Evolutionary conservation across 2,113 vertebrate species (phyloP).

Genomic region (Elachura formosa): DNA sequence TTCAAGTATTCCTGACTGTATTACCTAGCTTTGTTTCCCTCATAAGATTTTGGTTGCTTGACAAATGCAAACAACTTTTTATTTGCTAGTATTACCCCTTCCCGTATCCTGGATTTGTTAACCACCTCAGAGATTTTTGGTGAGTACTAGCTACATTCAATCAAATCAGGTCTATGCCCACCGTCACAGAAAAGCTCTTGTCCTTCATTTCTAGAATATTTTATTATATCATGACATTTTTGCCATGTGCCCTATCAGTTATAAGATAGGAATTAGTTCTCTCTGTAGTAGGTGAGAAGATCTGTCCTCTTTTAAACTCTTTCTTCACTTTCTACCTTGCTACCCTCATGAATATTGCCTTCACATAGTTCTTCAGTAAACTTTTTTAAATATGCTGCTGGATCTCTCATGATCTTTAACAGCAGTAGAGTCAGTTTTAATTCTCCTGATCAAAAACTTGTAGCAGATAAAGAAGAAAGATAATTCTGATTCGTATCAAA

Average conservation of each 20-base stretch:
- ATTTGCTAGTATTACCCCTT: background rate
- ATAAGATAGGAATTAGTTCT: background rate
- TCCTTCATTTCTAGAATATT: background rate
- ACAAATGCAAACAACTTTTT: background rate
- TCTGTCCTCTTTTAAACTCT: background rate
- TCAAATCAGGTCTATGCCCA: background rate
- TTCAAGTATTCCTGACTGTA: background rate
- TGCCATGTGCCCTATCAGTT: rapidly evolving
- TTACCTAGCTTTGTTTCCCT: background rate
- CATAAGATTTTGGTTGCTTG: background rate
- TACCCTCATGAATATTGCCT: background rate
- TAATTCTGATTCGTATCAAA: background rate
- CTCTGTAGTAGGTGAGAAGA: background rate
- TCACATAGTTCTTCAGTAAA: background rate
- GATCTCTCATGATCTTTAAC: background rate
- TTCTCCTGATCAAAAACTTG: background rate
- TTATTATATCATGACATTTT: background rate
- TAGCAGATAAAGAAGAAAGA: background rate
- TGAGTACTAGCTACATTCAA: background rate
- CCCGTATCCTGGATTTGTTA: background rate
- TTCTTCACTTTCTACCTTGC: background rate
- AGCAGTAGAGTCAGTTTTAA: background rate
- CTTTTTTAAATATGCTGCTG: background rate
- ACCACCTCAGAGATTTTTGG: background rate
- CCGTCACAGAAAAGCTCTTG: background rate